A percentile compares a stretch with the other conserved stretches of the same genome.
Conservation (phyloP, 2,797 vertebrate species). For the Galago senegalensis region DNA sequence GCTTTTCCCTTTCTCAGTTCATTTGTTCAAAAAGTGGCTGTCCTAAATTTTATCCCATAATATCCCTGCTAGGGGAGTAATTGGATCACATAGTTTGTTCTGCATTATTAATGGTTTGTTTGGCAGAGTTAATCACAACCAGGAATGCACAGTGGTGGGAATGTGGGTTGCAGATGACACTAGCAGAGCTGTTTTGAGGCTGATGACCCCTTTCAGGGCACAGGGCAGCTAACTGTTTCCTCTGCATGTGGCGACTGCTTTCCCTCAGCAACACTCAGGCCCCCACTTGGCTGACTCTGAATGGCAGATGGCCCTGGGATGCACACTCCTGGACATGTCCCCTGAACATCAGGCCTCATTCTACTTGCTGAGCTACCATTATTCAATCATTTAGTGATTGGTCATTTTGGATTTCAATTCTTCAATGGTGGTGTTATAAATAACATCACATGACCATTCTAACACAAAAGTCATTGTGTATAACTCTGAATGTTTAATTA, state of each 20-base stretch:
- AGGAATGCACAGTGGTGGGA: not conserved
- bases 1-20: not conserved
- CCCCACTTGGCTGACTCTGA: not conserved
- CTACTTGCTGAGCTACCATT: not conserved
- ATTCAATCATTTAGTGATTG: not conserved
- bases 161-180: not conserved
- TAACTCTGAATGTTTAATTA: not conserved
- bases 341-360: not conserved
- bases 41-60: not conserved
- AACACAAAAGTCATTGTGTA: not conserved
- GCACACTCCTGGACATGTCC: rapidly evolving
- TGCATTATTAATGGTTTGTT: not conserved
- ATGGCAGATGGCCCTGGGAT: not conserved
- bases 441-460: not conserved
- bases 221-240: not conserved
- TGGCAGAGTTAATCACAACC: not conserved
- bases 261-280: not conserved
- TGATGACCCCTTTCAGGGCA: not conserved
- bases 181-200: no score
- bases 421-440: not conserved
- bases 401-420: not conserved
- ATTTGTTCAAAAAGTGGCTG: not conserved
- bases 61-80: not conserved
- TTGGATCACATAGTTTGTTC: not conserved
- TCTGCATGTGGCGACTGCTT: not conserved